phyloP scores from a whole-genome alignment of 2,113 vertebrate genomes.

The Corydoras sp. region DNA sequence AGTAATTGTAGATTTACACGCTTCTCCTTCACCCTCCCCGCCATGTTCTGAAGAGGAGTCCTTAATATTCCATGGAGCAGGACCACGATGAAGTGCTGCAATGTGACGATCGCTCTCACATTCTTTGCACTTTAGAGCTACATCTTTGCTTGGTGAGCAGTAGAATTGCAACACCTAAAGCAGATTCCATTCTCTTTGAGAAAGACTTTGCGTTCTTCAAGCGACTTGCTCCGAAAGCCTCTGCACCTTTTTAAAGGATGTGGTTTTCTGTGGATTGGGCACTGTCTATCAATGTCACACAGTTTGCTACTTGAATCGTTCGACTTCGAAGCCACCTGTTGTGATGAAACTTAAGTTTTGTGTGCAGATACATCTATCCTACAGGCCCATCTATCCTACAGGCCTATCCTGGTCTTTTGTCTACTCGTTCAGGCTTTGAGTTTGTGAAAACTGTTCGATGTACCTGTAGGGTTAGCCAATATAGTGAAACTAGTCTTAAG shows the following conservation, averaged over 20 bases:
- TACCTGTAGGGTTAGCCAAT: no score
- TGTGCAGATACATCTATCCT: conserved; percentile 3
- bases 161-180: no score
- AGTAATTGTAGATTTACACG: not conserved
- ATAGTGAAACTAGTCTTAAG: not conserved
- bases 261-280: conserved; percentile 2
- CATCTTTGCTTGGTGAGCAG: not conserved
- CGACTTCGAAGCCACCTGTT: not conserved
- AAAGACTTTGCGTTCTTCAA: not conserved
- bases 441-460: no score
- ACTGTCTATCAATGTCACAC: not conserved
- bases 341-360: not conserved
- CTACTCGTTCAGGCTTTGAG: no score
- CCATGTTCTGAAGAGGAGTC: not conserved
- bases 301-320: no score
- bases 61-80: not conserved
- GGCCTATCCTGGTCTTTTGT: not conserved
- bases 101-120: conserved; percentile 15
- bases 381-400: no score
- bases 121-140: not conserved
- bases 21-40: not conserved
- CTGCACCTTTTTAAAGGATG: not conserved
- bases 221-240: not conserved
- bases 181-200: no score
- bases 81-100: conserved; percentile 10